Base-by-base conservation (phyloP, 2,888 invertebrate species). In the Arctia plantaginis region DNA sequence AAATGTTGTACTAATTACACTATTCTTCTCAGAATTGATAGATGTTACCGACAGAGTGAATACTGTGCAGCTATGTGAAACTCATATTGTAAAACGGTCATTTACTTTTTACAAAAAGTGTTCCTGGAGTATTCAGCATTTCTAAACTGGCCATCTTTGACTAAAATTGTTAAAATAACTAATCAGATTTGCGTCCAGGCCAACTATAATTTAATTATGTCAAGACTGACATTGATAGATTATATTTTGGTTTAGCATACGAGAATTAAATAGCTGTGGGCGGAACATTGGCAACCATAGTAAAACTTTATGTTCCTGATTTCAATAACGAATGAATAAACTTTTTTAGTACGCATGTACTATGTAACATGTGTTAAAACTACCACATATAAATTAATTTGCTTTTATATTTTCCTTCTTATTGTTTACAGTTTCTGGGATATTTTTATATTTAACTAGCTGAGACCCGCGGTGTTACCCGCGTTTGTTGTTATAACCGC, bases 1-100 rank as follows among this genome's bases (percentile, higher is more conserved):
- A 35, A 72, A 62, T 68, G 59, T 72, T 59, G n/a, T 30, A 68
- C 15, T 72, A 47, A 66, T 72, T 35, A 51, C 33, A 51, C 35
- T 71, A 66, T 51, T 39, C 41, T 62, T 70, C 62, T 62, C 30
- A 12, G 70, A 62, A 33, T 41, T 64, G 64, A 70, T 70, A 62
- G 23, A 64, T 33, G 30, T 30, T 20, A 20, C 70, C 27, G 44
- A 44, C 30, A 41, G 30, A 23, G 35, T 18, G 20, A 1, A 51
- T 4, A 47, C 47, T 47, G 23, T 7, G 41, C 13, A 12, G 10
- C 10, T 41, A 41, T 12, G 18, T 15, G 47, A 3, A 39, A 39
- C 20, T 23, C 3, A 18, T 2, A 51, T 15, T 51, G 23, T 47
- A 47, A 47, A 47, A 47, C 13, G 23, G 55, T 27, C 27, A 12